Evolutionary conservation across 2,113 vertebrate species (phyloP), one percentile per base, ranked within the genome.

Genomic region (Hemiscyllium ocellatum): DNA sequence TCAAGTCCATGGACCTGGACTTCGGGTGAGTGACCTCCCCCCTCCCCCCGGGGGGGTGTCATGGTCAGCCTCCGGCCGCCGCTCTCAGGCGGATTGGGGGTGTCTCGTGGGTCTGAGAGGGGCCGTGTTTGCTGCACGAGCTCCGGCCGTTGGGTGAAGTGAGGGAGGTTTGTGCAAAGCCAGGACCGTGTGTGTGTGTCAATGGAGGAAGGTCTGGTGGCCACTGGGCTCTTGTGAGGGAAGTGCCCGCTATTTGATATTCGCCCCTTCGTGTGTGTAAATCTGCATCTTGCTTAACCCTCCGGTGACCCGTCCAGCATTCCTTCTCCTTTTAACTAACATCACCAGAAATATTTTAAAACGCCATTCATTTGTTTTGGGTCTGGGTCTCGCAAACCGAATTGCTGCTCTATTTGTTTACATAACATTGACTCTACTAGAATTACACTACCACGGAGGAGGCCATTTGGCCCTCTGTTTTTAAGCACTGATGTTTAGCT

Each of bases 1-100:
- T 99, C 97, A 99, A 99, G 97, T 99, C 99, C 95, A 99, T 99
- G 99, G 99, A 99, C 97, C 98, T 99, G 98, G 99, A 99, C 98
- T 99, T 99, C 97, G 98, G 99, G 99, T 99, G 96, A 98, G 99
- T 97, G 17, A 13, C 33, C 33, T 12, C 19, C 91, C 65, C 91
- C 56, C 2, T n/a, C 33, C 37, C 17, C 50, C 65, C 52, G 2
- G 52, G 52, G 56, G 91, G 91, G n/a, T 12, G n/a, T 12, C 3
- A 66, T 10, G 86, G 80, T 76, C 72, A 24, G 20, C 15, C 29
- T 13, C 50, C 52, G 52, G n/a, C 91, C 91, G 8, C 37, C 37
- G 90, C n/a, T 15, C 91, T 42, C 37, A 12, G 91, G 37, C 42
- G 22, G 19, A 19, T 26, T 70, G 68, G 69, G 94, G 69, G 94